phyloP scores from a whole-genome alignment of 2,888 invertebrate genomes.

The Pharmacophagus antenor region DNA sequence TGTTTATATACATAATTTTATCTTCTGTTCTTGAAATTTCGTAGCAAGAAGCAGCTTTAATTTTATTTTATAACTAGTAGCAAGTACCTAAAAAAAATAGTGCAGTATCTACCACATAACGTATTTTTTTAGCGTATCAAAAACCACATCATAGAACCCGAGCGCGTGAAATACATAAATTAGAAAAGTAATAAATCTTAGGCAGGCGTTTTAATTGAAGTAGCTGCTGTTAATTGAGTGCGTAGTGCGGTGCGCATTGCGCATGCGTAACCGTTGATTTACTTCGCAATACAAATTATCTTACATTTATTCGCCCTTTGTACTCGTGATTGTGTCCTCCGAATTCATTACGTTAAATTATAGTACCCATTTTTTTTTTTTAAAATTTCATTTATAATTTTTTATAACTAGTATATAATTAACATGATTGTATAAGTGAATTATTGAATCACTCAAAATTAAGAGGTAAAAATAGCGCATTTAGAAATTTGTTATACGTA shows the following conservation, averaged over 20 bases:
- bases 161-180: conserved; percentile 61
- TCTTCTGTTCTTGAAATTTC: too few relatives aligned
- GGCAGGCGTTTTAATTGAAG: conserved; percentile 77
- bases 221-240: conserved; percentile 72
- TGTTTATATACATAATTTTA: too few relatives aligned
- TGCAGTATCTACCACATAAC: not conserved
- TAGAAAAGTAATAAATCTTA: conserved; percentile 67
- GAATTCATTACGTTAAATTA: too few relatives aligned
- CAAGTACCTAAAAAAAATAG: not conserved
- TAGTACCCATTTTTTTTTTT: too few relatives aligned
- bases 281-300: conserved; percentile 43
- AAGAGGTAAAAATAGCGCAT: too few relatives aligned
- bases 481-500: too few relatives aligned
- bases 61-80: too few relatives aligned
- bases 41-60: too few relatives aligned
- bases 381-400: too few relatives aligned
- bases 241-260: conserved; percentile 49
- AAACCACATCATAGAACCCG: conserved; percentile 36
- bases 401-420: too few relatives aligned
- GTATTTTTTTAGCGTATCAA: conserved; percentile 26
- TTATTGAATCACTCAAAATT: too few relatives aligned
- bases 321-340: not conserved
- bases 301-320: not conserved
- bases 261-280: conserved; percentile 67
- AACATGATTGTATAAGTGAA: too few relatives aligned